Evolutionary conservation across 2,113 vertebrate species (phyloP), one percentile per base, ranked within the genome.

Genomic region (Carassius auratus): DNA sequence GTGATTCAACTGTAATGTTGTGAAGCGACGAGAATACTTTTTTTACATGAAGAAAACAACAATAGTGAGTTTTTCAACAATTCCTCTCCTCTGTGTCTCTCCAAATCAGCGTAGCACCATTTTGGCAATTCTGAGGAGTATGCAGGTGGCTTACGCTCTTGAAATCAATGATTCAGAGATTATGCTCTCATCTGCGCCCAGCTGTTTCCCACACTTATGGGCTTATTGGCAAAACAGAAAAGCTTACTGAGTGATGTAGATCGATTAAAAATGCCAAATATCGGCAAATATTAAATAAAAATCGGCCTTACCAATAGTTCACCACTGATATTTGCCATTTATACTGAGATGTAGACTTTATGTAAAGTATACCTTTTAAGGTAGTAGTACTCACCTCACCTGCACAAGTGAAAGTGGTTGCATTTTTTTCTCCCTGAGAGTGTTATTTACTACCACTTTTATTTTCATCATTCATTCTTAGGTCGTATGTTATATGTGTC

Each of bases 401-500:
- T 4, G 69, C 64, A 3, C 64, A 14, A 33, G 14, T 68, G 14
- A 68, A 5, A 71, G 17, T n/a, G 4, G 4, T 62, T 23, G 8
- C 3, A 4, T 17, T 14, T 17, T 4, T 62, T 62, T 3, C 8
- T 38, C 38, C 3, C 68, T 71, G 33, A 21, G 17, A n/a, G 69
- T 52, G 2, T 42, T 5, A 42, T 19, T 73, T 5, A 42, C 64
- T 9, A 12, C 64, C 4, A 13, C 33, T 36, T 21, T 42, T 74
- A 23, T 48, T 74, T 74, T 55, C 26, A 55, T 33, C 1, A 55
- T 76, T 55, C 5, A 8, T 87, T 90, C 61, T 17, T 84, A 96
- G 96, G 96, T n/a, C 94, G 95, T 26, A 92, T 96, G 92, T 90
- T 96, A 66, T 96, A 92, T 74, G 92, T 94, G 87, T 96, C 95